Base-by-base conservation (phyloP, 2,888 invertebrate species). In the Cataglyphis cursor region DNA sequence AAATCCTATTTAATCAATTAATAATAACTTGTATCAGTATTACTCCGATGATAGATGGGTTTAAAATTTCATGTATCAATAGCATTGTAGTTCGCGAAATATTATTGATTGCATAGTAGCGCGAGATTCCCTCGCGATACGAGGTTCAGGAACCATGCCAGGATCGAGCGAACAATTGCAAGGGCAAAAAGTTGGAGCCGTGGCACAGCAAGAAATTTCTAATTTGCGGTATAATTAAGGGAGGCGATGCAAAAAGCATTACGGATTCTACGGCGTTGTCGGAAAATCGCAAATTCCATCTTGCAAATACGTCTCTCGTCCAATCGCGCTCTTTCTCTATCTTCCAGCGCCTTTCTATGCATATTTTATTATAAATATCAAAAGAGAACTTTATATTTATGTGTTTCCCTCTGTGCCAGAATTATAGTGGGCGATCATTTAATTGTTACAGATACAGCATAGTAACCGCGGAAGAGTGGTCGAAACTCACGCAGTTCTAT, bases 191-290 rank as follows among this genome's bases (percentile, higher is more conserved):
- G 91, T 91, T 88, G 88, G 91, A 91, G 92, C 85, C 85, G 85
- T 85, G 84, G 85, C 81, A 89, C 85, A 88, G 90, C 93, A 93
- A 93, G 93, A 93, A 93, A 94, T 94, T 94, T 94, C 94, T 94
- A 94, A 94, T 94, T 94, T 94, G 94, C 93, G 94, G 94, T 93
- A 94, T 94, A 94, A 94, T 94, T 94, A 94, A 94, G 94, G 94
- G 93, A 92, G 93, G 86, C 91, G 85, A 81, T 84, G 89, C 94
- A 94, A 94, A 94, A 94, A 94, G 87, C 91, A 87, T 90, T 90
- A 91, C 88, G 91, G 91, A 93, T 93, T 93, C 92, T 92, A 89
- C 92, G 89, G 88, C 89, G 88, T 88, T 89, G 89, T 89, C 90
- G 90, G 92, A 90, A 93, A 94, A 93, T 93, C 92, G 92, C 90